Evolutionary conservation across 1,140 invertebrate genomes (phyloP).

Genomic region (Apis laboriosa): DNA sequence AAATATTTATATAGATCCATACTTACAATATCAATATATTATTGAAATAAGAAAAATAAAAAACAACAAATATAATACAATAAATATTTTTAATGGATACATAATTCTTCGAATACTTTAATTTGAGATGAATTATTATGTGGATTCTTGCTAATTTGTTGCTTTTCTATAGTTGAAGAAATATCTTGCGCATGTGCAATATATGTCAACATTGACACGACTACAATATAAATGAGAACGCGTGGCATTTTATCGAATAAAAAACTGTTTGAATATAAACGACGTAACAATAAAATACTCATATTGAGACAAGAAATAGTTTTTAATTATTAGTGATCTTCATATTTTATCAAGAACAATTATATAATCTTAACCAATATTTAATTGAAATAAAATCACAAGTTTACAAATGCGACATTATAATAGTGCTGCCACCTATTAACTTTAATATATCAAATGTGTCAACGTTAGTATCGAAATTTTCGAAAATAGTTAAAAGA

Average conservation of each 20-base stretch:
- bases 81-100: constrained; percentile 61
- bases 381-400: constrained; percentile 16
- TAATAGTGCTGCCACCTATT: constrained; percentile 35
- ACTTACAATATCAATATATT: background rate
- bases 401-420: background rate
- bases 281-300: background rate
- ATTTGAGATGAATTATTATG: constrained; percentile 40
- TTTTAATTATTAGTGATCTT: background rate
- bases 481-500: background rate
- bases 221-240: constrained; percentile 43
- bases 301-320: background rate
- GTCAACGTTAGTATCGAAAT: constrained; percentile 19
- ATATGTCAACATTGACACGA: constrained; percentile 43
- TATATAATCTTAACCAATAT: background rate
- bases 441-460: constrained; percentile 4
- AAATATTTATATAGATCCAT: background rate
- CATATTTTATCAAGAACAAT: background rate
- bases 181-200: constrained; percentile 52
- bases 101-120: constrained; percentile 59
- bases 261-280: background rate
- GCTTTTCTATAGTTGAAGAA: background rate
- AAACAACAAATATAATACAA: background rate
- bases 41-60: background rate
- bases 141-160: constrained; percentile 38
- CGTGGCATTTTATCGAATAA: constrained; percentile 9